Conservation (phyloP, 1,140 invertebrate genomes). For the Dufourea novaeangliae region DNA sequence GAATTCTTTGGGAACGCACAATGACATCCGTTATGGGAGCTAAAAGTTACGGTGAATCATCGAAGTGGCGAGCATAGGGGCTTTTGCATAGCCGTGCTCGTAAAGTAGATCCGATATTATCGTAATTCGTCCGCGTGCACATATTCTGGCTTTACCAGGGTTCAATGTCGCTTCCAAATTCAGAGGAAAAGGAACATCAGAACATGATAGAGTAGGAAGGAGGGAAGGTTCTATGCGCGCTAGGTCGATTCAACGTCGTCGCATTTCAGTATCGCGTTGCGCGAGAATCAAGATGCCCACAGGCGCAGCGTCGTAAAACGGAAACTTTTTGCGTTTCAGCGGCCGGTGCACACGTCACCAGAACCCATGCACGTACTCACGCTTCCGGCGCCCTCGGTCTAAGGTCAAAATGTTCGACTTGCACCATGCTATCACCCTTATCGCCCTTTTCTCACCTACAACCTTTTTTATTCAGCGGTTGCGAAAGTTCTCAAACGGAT, state of each 20-base stretch:
- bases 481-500: background rate
- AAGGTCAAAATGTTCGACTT: slow-evolving; percentile 7
- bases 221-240: background rate
- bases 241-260: slow-evolving; percentile 26
- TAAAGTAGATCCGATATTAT: slow-evolving; percentile 38
- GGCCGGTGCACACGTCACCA: background rate
- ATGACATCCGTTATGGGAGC: background rate
- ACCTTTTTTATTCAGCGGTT: slow-evolving; percentile 2
- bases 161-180: slow-evolving; percentile 33
- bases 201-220: too few relatives aligned
- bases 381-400: background rate
- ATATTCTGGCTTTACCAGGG: background rate
- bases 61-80: slow-evolving; percentile 15
- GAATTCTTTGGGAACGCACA: slow-evolving; percentile 1
- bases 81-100: background rate
- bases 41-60: slow-evolving; percentile 39
- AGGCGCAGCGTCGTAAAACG: slow-evolving; percentile 18
- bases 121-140: background rate
- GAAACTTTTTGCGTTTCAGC: slow-evolving; percentile 19
- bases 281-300: slow-evolving; percentile 18
- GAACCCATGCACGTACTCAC: background rate
- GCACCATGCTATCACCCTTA: background rate
- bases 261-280: slow-evolving; percentile 10
- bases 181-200: slow-evolving; percentile 1
- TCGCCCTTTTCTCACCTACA: background rate